These are phyloP conservation scores for Solenodon paradoxus DNA, from an alignment of 2,113 vertebrate species.

Conservation along the genomic window DNA sequence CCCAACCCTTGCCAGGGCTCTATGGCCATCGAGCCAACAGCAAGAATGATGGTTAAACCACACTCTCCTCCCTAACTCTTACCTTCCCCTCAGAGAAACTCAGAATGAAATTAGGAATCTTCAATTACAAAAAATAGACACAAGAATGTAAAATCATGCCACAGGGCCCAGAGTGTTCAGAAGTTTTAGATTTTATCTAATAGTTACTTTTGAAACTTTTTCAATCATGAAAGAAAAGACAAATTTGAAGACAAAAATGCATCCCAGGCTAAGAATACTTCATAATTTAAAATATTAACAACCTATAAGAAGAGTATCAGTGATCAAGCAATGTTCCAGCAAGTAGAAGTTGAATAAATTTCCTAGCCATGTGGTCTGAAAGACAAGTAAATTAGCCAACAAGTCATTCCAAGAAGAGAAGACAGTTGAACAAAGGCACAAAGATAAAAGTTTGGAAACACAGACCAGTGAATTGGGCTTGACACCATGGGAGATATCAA, in stretches of 20 bases:
- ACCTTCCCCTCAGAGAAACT: not conserved
- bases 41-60: not conserved
- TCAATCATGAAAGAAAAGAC: not conserved
- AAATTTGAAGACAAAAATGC: not conserved
- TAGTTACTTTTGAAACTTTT: constrained; percentile 29
- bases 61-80: not conserved
- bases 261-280: not conserved
- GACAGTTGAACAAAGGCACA: not conserved
- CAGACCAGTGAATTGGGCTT: not conserved
- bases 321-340: not conserved
- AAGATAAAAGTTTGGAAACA: constrained; percentile 6
- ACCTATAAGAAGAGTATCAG: not conserved
- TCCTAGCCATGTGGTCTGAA: not conserved
- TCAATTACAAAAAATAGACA: not conserved
- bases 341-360: not conserved
- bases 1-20: not conserved
- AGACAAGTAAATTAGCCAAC: constrained; percentile 19
- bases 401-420: constrained; percentile 3
- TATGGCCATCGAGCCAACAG: not conserved
- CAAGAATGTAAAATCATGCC: not conserved
- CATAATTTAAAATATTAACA: constrained; percentile 15
- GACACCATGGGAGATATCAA: not conserved
- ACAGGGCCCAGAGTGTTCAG: not conserved
- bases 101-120: not conserved
- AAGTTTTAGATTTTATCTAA: constrained; percentile 21